These are phyloP conservation scores for Oryzaephilus surinamensis DNA, from an alignment of 1,140 invertebrate species.

Conservation along the genomic window DNA sequence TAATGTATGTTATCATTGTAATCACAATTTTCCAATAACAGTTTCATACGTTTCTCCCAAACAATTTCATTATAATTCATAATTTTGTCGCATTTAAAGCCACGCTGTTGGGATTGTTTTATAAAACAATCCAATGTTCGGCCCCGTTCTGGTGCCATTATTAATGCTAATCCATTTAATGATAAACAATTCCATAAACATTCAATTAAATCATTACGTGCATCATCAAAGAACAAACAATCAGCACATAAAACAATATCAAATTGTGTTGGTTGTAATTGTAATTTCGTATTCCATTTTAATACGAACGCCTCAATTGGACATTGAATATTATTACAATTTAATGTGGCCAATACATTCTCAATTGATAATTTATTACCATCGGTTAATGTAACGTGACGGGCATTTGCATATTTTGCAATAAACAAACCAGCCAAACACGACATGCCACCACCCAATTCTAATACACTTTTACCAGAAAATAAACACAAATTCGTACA, in stretches of 20 bases:
- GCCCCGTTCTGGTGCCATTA: slow-evolving; percentile 68
- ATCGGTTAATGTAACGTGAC: slow-evolving; percentile 58
- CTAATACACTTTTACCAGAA: slow-evolving; percentile 55
- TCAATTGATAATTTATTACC: slow-evolving; percentile 67
- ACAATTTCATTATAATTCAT: slow-evolving; percentile 52
- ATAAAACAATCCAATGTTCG: slow-evolving; percentile 61
- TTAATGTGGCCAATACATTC: slow-evolving; percentile 57
- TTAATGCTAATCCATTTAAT: slow-evolving; percentile 52
- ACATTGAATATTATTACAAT: slow-evolving; percentile 46
- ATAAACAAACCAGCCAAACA: slow-evolving; percentile 67
- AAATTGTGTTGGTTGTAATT: slow-evolving; percentile 36
- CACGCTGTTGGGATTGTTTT: slow-evolving; percentile 44
- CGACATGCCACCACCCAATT: slow-evolving; percentile 79
- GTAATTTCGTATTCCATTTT: slow-evolving; percentile 38
- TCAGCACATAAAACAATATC: slow-evolving; percentile 68
- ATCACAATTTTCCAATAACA: slow-evolving; percentile 45
- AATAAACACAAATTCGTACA: slow-evolving; percentile 57
- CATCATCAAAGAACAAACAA: slow-evolving; percentile 77
- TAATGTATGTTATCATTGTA: slow-evolving; percentile 60
- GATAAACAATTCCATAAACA: slow-evolving; percentile 57
- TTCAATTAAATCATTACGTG: slow-evolving; percentile 55
- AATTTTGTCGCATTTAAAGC: slow-evolving; percentile 45
- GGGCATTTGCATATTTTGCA: slow-evolving; percentile 53
- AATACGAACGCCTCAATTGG: slow-evolving; percentile 35
- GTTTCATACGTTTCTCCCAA: slow-evolving; percentile 54